A percentile compares a stretch with the other conserved stretches of the same genome.
Conservation (phyloP, 2,888 invertebrate species). For the Chironomus riparius region DNA sequence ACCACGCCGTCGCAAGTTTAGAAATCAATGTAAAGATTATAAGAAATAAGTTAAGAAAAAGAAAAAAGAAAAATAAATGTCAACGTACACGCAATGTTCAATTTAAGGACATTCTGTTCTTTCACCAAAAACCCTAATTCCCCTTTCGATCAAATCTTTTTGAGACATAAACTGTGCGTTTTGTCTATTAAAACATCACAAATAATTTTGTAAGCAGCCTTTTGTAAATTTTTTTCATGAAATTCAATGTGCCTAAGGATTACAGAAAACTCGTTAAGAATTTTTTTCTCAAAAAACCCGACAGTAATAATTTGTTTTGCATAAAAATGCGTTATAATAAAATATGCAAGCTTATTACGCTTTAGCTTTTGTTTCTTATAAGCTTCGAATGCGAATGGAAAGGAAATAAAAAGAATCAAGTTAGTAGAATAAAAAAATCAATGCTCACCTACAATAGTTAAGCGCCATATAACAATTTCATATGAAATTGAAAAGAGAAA, state of each 20-base stretch:
- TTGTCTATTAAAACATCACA: not conserved
- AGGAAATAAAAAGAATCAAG: not conserved
- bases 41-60: not conserved
- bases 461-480: not conserved
- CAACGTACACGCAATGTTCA: slow-evolving; percentile 27
- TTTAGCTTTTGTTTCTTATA: too few species aligned
- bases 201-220: not conserved
- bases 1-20: not conserved
- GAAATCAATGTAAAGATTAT: not conserved
- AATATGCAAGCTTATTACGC: too few species aligned
- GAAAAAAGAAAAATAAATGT: not conserved
- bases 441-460: not conserved
- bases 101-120: slow-evolving; percentile 22
- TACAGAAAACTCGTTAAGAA: not conserved
- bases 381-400: too few species aligned
- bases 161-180: not conserved
- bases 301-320: too few species aligned
- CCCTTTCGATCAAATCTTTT: not conserved
- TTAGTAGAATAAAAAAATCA: not conserved
- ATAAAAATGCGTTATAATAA: too few species aligned
- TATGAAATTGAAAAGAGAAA: slow-evolving; percentile 9
- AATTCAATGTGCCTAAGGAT: too few species aligned
- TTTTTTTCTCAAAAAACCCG: not conserved
- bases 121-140: not conserved
- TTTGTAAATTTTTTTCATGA: too few species aligned